Base-by-base conservation (phyloP, 2,888 invertebrate species). In the Drosophila mercatorum region DNA sequence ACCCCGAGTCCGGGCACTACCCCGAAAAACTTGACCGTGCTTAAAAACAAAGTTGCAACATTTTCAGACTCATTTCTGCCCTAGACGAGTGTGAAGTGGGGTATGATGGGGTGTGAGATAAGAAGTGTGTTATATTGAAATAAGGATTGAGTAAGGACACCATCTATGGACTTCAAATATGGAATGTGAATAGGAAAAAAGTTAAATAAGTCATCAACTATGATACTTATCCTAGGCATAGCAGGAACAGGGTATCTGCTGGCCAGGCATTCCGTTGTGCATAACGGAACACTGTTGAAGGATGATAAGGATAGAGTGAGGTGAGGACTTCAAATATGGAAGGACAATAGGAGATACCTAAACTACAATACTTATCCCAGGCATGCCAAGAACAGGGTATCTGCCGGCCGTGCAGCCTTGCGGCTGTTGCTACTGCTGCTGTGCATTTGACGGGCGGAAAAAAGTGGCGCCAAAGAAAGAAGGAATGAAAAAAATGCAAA, bases 401-500 rank as follows among this genome's bases (percentile, higher is more conserved):
- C 28, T 40, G 6, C 12, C 11, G 17, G 34, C 3, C 51, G 17
- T 0, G 34, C 51, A 31, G 22, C 14, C 8, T 5, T 38, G 36
- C 36, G 14, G 14, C 17, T 26, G 31, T 22, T 47, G 40, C 49
- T 63, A 40, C 11, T 59, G 47, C 60, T 60, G 44, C 11, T 59
- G 47, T 60, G 51, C 68, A 57, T 74, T 78, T 67, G 69, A 78
- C 60, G 52, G 44, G 51, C 43, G 49, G 49, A 44, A 49, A 67
- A 52, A 62, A 69, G 41, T 70, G 64, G 51, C 58, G 47, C 61
- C 26, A 57, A 61, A 57, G 41, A 63, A 59, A 65, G 53, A 55
- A 55, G 40, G 40, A 40, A 52, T 44, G 55, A 53, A 81, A 88
- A 89, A 85, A 88, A 85, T 88, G 88, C 85, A 88, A 88, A 88